Conservation (phyloP, 2,113 vertebrate genomes). For the Anarrhichthys ocellatus region DNA sequence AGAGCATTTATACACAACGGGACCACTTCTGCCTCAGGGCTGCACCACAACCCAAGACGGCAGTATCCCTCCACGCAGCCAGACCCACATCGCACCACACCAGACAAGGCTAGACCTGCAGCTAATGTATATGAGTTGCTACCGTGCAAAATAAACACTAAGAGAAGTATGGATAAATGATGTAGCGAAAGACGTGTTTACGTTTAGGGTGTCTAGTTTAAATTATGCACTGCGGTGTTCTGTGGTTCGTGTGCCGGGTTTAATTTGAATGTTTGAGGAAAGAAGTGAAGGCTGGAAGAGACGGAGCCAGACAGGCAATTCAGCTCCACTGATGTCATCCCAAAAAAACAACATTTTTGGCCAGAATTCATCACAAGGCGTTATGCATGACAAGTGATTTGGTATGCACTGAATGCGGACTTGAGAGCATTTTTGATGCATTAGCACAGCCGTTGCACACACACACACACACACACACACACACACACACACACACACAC, state of each 20-base stretch:
- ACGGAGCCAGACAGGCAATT: constrained; percentile 62
- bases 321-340: constrained; percentile 72
- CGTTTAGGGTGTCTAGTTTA: constrained; percentile 76
- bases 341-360: constrained; percentile 40
- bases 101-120: constrained; percentile 30
- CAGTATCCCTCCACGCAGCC: constrained; percentile 53
- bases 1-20: constrained; percentile 48
- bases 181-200: constrained; percentile 77
- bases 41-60: constrained; percentile 41
- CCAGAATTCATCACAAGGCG: constrained; percentile 68
- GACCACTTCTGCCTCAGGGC: constrained; percentile 53
- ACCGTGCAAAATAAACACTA: constrained; percentile 75
- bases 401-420: constrained; percentile 58
- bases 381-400: constrained; percentile 61
- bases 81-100: constrained; percentile 11
- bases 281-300: constrained; percentile 63
- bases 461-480: background rate
- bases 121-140: constrained; percentile 64
- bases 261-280: constrained; percentile 73
- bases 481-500: too few species aligned
- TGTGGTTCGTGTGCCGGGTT: constrained; percentile 66
- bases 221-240: constrained; percentile 71
- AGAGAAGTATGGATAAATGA: constrained; percentile 74
- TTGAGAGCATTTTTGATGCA: constrained; percentile 58
- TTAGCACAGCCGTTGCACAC: constrained; percentile 32